A percentile compares a stretch with the other conserved stretches of the same genome.
These are phyloP conservation scores for Crematogaster levior DNA, from an alignment of 2,888 invertebrate genomes.

Conservation along the genomic window DNA sequence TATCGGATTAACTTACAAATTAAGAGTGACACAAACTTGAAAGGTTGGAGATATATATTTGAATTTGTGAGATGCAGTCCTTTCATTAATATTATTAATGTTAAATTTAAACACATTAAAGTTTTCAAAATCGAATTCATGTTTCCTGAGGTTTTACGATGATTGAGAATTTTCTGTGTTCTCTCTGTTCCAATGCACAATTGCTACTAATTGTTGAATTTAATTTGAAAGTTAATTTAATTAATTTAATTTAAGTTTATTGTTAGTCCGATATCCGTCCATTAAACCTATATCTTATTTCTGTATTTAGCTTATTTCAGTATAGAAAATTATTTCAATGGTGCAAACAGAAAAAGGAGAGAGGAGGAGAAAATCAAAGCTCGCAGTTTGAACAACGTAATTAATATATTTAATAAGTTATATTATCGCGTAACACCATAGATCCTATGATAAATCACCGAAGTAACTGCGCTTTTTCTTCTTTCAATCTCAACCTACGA, in stretches of 20 bases:
- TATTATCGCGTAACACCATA: slow-evolving; percentile 12
- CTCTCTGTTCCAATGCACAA: not conserved
- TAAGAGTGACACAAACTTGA: not conserved
- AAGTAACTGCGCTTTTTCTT: slow-evolving; percentile 18
- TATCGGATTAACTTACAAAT: not conserved
- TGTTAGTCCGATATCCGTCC: not conserved
- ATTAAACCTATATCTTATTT: not conserved
- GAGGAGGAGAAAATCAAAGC: not conserved
- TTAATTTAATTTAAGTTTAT: no score
- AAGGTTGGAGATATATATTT: not conserved
- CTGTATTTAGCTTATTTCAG: no score
- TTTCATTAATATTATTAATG: not conserved
- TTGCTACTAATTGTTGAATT: not conserved
- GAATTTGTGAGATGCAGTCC: not conserved
- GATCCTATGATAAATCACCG: slow-evolving; percentile 34
- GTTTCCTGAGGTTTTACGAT: not conserved
- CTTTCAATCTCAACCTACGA: slow-evolving; percentile 7
- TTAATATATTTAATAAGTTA: slow-evolving; percentile 22
- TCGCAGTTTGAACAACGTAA: not conserved
- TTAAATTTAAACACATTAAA: not conserved
- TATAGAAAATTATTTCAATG: not conserved
- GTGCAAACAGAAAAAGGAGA: not conserved
- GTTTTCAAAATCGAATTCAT: not conserved
- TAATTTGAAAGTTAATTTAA: no score
- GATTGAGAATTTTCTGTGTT: not conserved